A percentile compares a stretch with the other conserved stretches of the same genome.
Conservation (phyloP, 2,113 vertebrate genomes). For the Dipodomys spectabilis region DNA sequence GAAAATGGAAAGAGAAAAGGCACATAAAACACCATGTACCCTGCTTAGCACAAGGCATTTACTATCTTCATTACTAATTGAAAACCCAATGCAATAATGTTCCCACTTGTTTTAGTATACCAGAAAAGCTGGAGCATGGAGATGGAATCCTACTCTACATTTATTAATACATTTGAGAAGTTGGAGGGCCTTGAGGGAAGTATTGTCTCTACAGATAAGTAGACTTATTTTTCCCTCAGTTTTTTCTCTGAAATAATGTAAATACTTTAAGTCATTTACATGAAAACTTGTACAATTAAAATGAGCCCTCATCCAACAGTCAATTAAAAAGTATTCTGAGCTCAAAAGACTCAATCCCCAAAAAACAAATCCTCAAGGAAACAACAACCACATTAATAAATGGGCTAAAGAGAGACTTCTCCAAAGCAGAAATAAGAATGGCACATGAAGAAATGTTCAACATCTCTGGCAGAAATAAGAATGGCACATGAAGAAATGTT, state of each 20-base stretch:
- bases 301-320: background rate
- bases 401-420: too few species aligned
- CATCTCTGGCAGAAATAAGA: too few species aligned
- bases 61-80: background rate
- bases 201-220: background rate
- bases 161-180: background rate
- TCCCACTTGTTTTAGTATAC: background rate
- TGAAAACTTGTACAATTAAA: background rate
- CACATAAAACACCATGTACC: background rate
- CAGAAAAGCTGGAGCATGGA: background rate
- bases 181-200: background rate
- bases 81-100: background rate
- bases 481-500: too few species aligned
- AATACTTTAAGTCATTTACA: conserved; percentile 36
- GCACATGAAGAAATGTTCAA: too few species aligned
- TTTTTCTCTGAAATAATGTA: conserved; percentile 48
- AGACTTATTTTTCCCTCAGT: conserved; percentile 3
- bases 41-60: background rate
- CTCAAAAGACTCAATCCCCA: background rate
- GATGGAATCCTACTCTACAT: background rate
- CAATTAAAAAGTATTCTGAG: background rate
- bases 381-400: too few species aligned
- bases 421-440: too few species aligned
- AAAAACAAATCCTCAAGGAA: too few species aligned
- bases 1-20: conserved; percentile 22